phyloP scores from a whole-genome alignment of 1,140 invertebrate species.

The Parapsyche elsis region DNA sequence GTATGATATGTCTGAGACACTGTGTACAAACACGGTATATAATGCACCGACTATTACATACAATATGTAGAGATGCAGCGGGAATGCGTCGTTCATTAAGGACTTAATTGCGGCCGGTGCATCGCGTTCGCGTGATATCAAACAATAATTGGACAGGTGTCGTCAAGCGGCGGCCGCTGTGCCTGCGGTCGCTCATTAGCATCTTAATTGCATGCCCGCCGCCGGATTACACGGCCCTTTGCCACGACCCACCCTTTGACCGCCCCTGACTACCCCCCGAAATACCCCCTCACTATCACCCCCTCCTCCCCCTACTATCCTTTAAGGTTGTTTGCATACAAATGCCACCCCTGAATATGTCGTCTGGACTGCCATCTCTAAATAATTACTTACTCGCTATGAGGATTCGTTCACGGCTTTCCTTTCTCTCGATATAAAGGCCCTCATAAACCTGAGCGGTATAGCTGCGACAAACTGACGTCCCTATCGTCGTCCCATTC shows the following conservation, averaged over 20 bases:
- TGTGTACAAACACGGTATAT: no score
- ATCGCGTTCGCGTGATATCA: slow-evolving; percentile 52
- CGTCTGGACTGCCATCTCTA: slow-evolving; percentile 29
- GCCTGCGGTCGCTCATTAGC: slow-evolving; percentile 51
- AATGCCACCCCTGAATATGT: slow-evolving; percentile 31
- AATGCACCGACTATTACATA: no score
- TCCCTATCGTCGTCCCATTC: no score
- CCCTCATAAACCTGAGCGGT: no score
- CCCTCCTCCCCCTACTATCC: background rate
- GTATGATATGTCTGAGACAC: no score
- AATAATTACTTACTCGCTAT: slow-evolving; percentile 18
- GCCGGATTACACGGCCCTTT: slow-evolving; percentile 12
- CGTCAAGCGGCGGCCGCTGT: slow-evolving; percentile 40
- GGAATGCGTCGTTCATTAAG: slow-evolving; percentile 30
- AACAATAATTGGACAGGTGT: slow-evolving; percentile 54
- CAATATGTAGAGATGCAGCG: background rate
- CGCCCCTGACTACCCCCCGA: slow-evolving; percentile 19
- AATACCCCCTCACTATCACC: slow-evolving; percentile 9
- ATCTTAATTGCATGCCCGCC: slow-evolving; percentile 50
- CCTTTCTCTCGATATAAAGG: no score
- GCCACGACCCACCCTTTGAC: slow-evolving; percentile 7
- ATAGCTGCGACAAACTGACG: no score
- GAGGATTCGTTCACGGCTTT: no score
- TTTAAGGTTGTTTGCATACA: slow-evolving; percentile 40
- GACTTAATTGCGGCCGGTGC: slow-evolving; percentile 45